Evolutionary conservation across 2,797 vertebrate species (phyloP).

Genomic region (Caiman crocodilus): DNA sequence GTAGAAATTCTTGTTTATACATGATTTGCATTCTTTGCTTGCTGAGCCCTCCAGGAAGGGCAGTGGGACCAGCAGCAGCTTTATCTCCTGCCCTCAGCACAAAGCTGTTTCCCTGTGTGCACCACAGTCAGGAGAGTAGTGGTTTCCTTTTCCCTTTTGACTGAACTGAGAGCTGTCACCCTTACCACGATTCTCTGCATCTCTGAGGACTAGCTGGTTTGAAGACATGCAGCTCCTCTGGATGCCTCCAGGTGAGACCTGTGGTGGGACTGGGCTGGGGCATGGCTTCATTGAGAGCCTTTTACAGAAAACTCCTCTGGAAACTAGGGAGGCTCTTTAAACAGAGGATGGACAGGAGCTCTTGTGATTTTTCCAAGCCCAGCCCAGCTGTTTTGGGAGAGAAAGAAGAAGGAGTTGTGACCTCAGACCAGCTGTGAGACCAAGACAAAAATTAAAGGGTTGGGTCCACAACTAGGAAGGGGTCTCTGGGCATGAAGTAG

Average conservation of each 20-base stretch:
- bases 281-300: background rate
- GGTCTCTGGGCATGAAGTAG: background rate
- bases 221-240: background rate
- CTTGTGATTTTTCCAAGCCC: too few species aligned
- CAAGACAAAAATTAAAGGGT: background rate
- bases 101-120: background rate
- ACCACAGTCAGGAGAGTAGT: background rate
- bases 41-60: conserved; percentile 47
- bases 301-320: background rate
- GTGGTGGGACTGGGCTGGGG: background rate
- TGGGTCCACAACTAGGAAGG: background rate
- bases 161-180: background rate
- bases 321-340: background rate
- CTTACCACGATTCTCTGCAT: background rate
- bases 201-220: fast-evolving
- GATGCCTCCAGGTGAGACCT: background rate
- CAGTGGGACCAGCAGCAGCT: background rate
- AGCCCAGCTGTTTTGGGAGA: background rate
- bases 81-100: background rate
- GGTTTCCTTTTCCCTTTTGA: background rate
- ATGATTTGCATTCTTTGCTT: conserved; percentile 43
- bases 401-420: background rate
- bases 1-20: background rate
- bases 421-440: background rate
- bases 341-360: background rate